Evolutionary conservation across 2,113 vertebrate species (phyloP).

Genomic region (Pygoscelis antarcticus): DNA sequence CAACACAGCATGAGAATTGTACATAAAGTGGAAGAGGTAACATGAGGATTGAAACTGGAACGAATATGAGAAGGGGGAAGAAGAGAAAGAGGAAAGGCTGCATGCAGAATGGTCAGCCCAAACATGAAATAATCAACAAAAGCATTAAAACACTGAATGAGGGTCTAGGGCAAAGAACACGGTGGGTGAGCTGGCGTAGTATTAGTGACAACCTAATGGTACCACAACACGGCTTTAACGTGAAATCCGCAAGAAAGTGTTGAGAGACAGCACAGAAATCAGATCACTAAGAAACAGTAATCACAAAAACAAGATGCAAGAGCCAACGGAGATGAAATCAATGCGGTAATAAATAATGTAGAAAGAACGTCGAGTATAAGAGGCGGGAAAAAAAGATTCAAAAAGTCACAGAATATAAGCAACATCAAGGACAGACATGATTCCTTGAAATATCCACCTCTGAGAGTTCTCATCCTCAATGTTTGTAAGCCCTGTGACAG

Average conservation of each 20-base stretch:
- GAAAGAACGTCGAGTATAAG: not conserved
- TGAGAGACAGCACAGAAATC: not conserved
- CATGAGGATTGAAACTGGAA: not conserved
- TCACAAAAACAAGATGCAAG: not conserved
- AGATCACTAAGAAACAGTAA: not conserved
- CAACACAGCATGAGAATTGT: not conserved
- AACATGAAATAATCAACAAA: not conserved
- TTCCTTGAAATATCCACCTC: conserved; percentile 76
- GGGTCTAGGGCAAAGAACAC: not conserved
- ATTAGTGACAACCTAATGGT: not conserved
- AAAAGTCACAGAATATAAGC: not conserved
- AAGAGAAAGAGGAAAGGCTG: not conserved
- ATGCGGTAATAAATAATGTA: not conserved
- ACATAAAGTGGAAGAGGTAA: not conserved
- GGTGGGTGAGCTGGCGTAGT: accelerated
- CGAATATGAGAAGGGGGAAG: not conserved
- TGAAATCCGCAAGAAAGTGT: not conserved
- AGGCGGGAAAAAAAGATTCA: not conserved
- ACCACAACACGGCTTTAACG: not conserved
- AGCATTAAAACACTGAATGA: not conserved
- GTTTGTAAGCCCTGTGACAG: conserved; percentile 91
- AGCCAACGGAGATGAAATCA: not conserved
- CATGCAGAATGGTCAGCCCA: not conserved
- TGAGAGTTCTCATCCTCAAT: conserved; percentile 92
- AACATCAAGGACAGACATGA: not conserved